Conservation (phyloP, 2,797 vertebrate genomes). For the Allobates femoralis region DNA sequence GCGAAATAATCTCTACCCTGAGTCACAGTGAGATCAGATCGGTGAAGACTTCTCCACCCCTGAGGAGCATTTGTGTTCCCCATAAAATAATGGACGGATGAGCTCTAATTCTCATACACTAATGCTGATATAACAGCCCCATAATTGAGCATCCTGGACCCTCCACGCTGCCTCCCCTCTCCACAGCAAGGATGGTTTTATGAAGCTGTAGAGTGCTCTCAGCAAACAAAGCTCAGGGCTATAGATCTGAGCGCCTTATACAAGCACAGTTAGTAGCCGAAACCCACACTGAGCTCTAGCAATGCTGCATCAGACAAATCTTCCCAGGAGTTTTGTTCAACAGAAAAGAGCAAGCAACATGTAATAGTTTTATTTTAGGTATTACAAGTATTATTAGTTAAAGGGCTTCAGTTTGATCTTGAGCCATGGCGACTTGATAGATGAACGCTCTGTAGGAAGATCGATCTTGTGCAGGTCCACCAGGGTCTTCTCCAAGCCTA, state of each 20-base stretch:
- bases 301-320: not conserved
- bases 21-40: too few species aligned
- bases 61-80: too few species aligned
- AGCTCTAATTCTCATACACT: too few species aligned
- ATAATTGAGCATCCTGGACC: not conserved
- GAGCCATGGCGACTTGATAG: too few species aligned
- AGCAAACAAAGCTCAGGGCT: not conserved
- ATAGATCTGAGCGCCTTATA: not conserved
- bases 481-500: too few species aligned
- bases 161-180: too few species aligned
- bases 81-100: too few species aligned
- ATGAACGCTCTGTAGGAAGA: too few species aligned
- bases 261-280: not conserved
- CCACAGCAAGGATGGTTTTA: not conserved
- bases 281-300: slow-evolving; percentile 14
- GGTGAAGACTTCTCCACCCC: not conserved
- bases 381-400: too few species aligned
- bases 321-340: not conserved
- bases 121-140: not conserved
- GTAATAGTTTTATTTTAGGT: not conserved
- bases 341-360: not conserved
- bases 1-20: too few species aligned
- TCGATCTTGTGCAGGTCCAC: too few species aligned
- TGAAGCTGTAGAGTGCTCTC: not conserved
- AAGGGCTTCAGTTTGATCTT: too few species aligned